Conservation (phyloP, 1,140 invertebrate species). For the Elymnias hypermnestra region DNA sequence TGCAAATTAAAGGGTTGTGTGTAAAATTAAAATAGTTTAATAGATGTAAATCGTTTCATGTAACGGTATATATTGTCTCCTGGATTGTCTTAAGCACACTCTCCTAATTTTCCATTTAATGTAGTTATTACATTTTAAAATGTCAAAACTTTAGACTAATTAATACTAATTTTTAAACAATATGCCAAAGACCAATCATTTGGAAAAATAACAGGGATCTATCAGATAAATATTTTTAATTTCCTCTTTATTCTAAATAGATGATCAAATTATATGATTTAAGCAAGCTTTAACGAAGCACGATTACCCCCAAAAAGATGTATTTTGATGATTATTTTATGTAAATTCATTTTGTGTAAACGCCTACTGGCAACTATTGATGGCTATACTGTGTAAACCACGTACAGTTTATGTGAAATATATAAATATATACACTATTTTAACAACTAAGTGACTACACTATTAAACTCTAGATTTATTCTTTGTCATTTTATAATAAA, state of each 20-base stretch:
- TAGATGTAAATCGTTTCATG: slow-evolving; percentile 59
- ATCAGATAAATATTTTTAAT: slow-evolving; percentile 50
- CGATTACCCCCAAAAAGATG: slow-evolving; percentile 43
- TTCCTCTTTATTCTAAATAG: slow-evolving; percentile 49
- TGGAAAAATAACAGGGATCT: slow-evolving; percentile 67
- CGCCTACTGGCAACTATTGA: slow-evolving; percentile 29
- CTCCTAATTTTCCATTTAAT: slow-evolving; percentile 26
- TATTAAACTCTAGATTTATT: slow-evolving; percentile 74
- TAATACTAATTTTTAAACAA: slow-evolving; percentile 50
- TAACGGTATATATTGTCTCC: slow-evolving; percentile 46
- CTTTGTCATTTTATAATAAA: slow-evolving; percentile 75
- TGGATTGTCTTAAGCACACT: slow-evolving; percentile 49
- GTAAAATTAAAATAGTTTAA: slow-evolving; percentile 73
- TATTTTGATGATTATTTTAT: slow-evolving; percentile 59
- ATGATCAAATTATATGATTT: slow-evolving; percentile 41
- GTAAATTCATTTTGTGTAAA: slow-evolving; percentile 51
- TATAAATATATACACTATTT: slow-evolving; percentile 69
- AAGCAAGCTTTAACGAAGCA: slow-evolving; percentile 60
- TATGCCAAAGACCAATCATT: slow-evolving; percentile 71
- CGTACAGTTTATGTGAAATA: slow-evolving; percentile 58
- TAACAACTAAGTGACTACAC: slow-evolving; percentile 67
- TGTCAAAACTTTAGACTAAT: slow-evolving; percentile 29
- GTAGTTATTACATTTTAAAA: slow-evolving; percentile 11
- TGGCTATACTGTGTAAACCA: slow-evolving; percentile 43
- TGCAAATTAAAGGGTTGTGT: slow-evolving; percentile 76